Percentiles rank a stretch among this genome's conserved stretches.
These are phyloP conservation scores for Xenopus petersii DNA, from an alignment of 2,797 vertebrate species.

Conservation along the genomic window DNA sequence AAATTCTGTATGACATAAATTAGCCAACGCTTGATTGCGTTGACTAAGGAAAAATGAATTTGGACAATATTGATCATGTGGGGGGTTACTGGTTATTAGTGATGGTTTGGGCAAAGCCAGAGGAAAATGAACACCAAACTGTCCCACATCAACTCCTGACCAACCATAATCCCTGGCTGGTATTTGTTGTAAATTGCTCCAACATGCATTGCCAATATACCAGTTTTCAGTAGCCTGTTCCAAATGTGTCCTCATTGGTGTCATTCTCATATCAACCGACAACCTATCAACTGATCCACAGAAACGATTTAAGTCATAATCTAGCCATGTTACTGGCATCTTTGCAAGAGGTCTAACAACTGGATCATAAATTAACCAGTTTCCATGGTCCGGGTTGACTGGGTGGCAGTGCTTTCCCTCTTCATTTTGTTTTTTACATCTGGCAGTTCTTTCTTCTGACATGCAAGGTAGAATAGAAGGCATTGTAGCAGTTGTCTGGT, in stretches of 20 bases:
- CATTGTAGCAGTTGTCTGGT: background rate
- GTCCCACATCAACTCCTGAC: conserved; percentile 10
- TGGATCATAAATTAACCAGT: conserved; percentile 24
- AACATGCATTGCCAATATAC: conserved; percentile 14
- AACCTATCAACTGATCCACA: background rate
- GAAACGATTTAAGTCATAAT: background rate
- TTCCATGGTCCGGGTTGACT: background rate
- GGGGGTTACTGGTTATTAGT: background rate
- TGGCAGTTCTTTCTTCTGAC: background rate
- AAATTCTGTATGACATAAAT: background rate
- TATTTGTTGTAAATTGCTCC: conserved; percentile 12
- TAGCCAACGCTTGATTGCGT: conserved; percentile 4
- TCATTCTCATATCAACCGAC: conserved; percentile 5
- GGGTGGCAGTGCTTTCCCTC: background rate
- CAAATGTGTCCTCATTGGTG: conserved; percentile 9
- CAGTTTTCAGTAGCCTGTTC: background rate
- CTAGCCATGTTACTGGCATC: background rate
- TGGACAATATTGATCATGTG: background rate
- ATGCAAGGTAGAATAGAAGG: conserved; percentile 15
- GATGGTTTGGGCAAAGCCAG: background rate
- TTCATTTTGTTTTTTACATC: conserved; percentile 4
- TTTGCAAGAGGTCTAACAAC: conserved; percentile 5
- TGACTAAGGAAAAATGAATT: conserved; percentile 6
- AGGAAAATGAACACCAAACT: conserved; percentile 6
- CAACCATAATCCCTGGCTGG: conserved; percentile 1